Evolutionary conservation across 1,140 invertebrate genomes (phyloP).

Genomic region (Triops longicaudatus): DNA sequence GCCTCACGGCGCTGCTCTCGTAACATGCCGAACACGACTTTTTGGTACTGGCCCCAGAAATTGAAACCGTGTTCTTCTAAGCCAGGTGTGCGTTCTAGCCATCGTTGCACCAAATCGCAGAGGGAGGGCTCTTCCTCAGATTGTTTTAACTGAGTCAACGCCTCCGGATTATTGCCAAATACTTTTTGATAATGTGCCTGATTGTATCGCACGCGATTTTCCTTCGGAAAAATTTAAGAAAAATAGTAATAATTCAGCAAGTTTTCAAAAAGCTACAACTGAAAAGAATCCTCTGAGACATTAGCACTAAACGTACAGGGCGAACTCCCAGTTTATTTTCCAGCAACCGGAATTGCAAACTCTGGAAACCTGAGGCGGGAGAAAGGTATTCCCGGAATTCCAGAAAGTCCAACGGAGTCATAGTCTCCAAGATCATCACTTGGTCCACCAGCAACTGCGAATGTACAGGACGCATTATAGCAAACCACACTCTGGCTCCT

Average conservation of each 20-base stretch:
- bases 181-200: constrained; percentile 77
- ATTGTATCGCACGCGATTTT: constrained; percentile 84
- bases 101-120: constrained; percentile 72
- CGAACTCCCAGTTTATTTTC: constrained; percentile 95
- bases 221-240: constrained; percentile 39
- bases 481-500: too few relatives aligned
- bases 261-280: not conserved
- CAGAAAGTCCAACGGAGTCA: constrained; percentile 96
- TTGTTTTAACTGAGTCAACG: constrained; percentile 58
- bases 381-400: constrained; percentile 86
- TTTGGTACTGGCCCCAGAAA: constrained; percentile 86
- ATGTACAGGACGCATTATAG: constrained; percentile 24
- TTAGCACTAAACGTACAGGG: constrained; percentile 44
- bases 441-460: constrained; percentile 85
- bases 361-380: constrained; percentile 95
- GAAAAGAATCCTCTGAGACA: not conserved
- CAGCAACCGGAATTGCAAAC: constrained; percentile 86
- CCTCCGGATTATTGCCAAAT: constrained; percentile 66
- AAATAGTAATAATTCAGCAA: not conserved
- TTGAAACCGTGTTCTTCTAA: constrained; percentile 72
- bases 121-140: constrained; percentile 80
- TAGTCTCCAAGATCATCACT: constrained; percentile 94
- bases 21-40: constrained; percentile 64
- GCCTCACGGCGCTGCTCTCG: constrained; percentile 54
- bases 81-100: constrained; percentile 91